Conservation (phyloP, 2,113 vertebrate species). For the Gopherus flavomarginatus region DNA sequence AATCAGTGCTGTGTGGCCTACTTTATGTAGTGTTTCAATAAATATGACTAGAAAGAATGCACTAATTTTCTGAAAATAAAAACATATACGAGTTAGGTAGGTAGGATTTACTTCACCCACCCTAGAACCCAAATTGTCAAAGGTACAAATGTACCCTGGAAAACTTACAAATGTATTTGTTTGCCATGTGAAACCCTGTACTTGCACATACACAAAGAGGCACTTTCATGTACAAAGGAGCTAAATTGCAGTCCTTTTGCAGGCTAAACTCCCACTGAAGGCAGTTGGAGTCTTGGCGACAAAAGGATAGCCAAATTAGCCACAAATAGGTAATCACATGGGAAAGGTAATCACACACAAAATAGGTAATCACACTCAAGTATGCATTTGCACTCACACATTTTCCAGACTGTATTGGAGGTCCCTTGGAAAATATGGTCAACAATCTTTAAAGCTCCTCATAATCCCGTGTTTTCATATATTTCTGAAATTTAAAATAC, state of each 20-base stretch:
- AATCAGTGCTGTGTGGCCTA: neutral
- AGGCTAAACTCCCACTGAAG: slow-evolving; percentile 29
- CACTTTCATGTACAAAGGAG: slow-evolving; percentile 32
- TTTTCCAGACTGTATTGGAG: slow-evolving; percentile 24
- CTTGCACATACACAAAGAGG: neutral
- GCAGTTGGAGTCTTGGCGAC: neutral
- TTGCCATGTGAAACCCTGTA: rapidly evolving
- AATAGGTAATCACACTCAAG: slow-evolving; percentile 47
- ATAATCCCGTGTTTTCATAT: neutral
- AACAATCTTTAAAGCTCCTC: slow-evolving; percentile 7
- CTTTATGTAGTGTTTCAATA: neutral
- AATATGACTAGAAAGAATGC: neutral
- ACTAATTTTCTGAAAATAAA: neutral
- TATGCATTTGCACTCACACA: slow-evolving; percentile 4
- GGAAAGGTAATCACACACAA: slow-evolving; percentile 56
- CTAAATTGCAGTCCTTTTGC: slow-evolving; percentile 23
- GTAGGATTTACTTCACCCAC: neutral
- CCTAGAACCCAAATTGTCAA: neutral
- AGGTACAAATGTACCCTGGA: neutral
- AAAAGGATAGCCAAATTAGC: slow-evolving; percentile 46
- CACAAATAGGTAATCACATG: slow-evolving; percentile 25
- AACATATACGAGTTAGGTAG: neutral
- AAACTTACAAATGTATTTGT: neutral
- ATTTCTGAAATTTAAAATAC: slow-evolving; percentile 32
- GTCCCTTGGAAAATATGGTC: slow-evolving; percentile 16